Evolutionary conservation across 1,140 invertebrate genomes (phyloP).

Genomic region (Arion vulgaris): DNA sequence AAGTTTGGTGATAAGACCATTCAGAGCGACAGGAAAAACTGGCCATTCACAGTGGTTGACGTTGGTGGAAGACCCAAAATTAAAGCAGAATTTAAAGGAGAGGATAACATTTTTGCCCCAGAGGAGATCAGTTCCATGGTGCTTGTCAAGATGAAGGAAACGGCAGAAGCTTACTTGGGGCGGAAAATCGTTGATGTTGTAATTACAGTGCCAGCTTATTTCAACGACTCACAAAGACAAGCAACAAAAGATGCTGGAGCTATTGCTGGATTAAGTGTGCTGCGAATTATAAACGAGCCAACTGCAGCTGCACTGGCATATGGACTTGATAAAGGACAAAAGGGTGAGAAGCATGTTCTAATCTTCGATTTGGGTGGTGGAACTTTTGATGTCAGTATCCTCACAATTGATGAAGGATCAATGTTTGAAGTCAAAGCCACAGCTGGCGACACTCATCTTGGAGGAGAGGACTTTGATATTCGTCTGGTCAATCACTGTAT

Average conservation of each 20-base stretch:
- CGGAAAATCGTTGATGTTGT: conserved; percentile 50
- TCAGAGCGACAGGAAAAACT: conserved; percentile 89
- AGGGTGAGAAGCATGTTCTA: conserved; percentile 75
- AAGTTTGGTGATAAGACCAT: conserved; percentile 41
- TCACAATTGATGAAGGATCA: conserved; percentile 67
- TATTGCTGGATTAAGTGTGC: conserved; percentile 76
- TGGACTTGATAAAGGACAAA: conserved; percentile 70
- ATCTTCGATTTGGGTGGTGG: conserved; percentile 43
- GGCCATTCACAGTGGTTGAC: conserved; percentile 80
- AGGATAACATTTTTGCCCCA: conserved; percentile 89
- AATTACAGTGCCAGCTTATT: conserved; percentile 70
- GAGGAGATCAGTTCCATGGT: conserved; percentile 92
- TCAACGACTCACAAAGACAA: conserved; percentile 71
- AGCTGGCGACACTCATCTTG: conserved; percentile 68
- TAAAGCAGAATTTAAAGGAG: conserved; percentile 87
- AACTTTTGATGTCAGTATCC: conserved; percentile 66
- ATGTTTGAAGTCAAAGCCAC: conserved; percentile 94
- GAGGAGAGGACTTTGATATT: conserved; percentile 99
- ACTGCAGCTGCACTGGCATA: conserved; percentile 75
- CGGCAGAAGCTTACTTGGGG: conserved; percentile 90
- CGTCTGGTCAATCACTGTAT: conserved; percentile 95
- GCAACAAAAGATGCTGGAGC: conserved; percentile 63
- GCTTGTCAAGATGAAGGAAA: conserved; percentile 88
- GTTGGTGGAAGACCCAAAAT: conserved; percentile 79
- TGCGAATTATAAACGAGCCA: conserved; percentile 56